Evolutionary conservation across 2,797 vertebrate genomes (phyloP).

Genomic region (Chloroceryle amazona): DNA sequence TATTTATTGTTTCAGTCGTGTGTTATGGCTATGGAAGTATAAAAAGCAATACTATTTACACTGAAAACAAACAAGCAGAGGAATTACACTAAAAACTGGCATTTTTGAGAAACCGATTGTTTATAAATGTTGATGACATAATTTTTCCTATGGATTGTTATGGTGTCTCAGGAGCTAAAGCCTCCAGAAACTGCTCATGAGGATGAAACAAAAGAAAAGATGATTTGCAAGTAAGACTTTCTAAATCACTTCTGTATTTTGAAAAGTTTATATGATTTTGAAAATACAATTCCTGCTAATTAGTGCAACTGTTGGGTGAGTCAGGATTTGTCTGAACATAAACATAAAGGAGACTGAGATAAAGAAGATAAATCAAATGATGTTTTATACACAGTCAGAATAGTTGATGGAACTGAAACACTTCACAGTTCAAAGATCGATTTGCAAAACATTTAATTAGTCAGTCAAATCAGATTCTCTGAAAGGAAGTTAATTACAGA

Average conservation of each 20-base stretch:
- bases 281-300: neutral
- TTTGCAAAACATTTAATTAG: slow-evolving; percentile 5
- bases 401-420: neutral
- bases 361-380: neutral
- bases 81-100: neutral
- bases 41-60: neutral
- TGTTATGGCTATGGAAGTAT: neutral
- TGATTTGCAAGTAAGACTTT: neutral
- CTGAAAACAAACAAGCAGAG: neutral
- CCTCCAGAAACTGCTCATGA: neutral
- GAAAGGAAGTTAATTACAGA: neutral
- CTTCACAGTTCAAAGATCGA: neutral
- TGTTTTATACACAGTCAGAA: neutral
- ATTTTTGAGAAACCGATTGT: slow-evolving; percentile 15
- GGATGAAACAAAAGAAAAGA: neutral
- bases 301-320: neutral
- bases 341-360: neutral
- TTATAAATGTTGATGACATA: neutral
- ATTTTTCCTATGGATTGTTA: neutral
- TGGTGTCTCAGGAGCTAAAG: neutral
- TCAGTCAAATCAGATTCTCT: neutral
- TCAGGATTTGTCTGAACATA: neutral
- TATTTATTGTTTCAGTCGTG: neutral
- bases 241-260: neutral
- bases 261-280: neutral